Evolutionary conservation across 2,888 invertebrate species (phyloP).

Genomic region (Heliothis peltigera): DNA sequence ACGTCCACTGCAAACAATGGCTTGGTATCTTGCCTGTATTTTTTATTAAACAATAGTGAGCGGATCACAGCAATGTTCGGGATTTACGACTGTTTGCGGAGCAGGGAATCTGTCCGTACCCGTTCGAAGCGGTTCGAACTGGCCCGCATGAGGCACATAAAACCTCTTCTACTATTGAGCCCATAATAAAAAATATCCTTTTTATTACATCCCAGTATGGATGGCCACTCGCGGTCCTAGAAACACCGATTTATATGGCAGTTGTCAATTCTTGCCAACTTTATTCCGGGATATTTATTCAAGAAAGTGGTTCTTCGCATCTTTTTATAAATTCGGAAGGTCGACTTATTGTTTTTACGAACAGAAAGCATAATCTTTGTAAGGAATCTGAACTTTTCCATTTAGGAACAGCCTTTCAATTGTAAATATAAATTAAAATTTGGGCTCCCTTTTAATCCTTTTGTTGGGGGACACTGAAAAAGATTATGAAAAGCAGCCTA

Average conservation of each 20-base stretch:
- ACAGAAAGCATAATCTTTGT: conserved; percentile 41
- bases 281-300: conserved; percentile 62
- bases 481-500: conserved; percentile 68
- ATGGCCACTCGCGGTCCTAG: conserved; percentile 61
- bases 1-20: conserved; percentile 72
- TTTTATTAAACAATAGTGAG: conserved; percentile 73
- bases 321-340: conserved; percentile 47
- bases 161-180: conserved; percentile 74
- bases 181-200: conserved; percentile 77
- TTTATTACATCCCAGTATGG: conserved; percentile 71
- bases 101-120: conserved; percentile 77
- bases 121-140: conserved; percentile 56
- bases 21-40: conserved; percentile 62
- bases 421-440: conserved; percentile 56
- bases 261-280: conserved; percentile 65
- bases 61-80: conserved; percentile 77
- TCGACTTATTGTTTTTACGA: conserved; percentile 53
- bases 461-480: conserved; percentile 65
- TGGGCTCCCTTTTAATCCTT: conserved; percentile 61
- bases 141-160: conserved; percentile 75
- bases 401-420: conserved; percentile 46
- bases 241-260: conserved; percentile 64
- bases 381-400: conserved; percentile 49
- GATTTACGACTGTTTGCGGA: conserved; percentile 83
- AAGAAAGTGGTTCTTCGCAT: conserved; percentile 49